phyloP scores from a whole-genome alignment of 2,888 invertebrate species.

The Phalera bucephala region DNA sequence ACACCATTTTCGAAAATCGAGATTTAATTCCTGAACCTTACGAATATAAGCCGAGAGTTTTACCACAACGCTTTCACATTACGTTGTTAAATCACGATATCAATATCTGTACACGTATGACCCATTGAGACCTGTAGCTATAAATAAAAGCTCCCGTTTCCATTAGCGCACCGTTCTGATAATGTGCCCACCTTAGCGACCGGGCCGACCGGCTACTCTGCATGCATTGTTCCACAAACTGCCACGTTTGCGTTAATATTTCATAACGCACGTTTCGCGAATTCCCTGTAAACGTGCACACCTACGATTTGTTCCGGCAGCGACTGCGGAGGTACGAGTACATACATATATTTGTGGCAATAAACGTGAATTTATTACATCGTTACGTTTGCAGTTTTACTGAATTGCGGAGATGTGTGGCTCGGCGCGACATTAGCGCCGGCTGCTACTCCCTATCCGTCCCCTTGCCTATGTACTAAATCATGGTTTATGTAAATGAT shows the following conservation, averaged over 20 bases:
- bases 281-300: conserved; percentile 55
- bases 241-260: conserved; percentile 63
- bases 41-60: too few species aligned
- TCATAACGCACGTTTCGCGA: conserved; percentile 59
- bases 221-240: conserved; percentile 60
- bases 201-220: conserved; percentile 27
- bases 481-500: conserved; percentile 41
- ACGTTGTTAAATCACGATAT: too few species aligned
- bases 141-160: conserved; percentile 64
- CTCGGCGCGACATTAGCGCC: conserved; percentile 60
- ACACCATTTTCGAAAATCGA: too few species aligned
- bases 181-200: conserved; percentile 61
- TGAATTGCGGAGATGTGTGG: conserved; percentile 73
- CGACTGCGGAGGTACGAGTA: conserved; percentile 60
- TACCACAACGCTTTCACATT: too few species aligned
- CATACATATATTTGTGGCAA: conserved; percentile 71
- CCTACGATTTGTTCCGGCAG: conserved; percentile 70
- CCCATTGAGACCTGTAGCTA: conserved; percentile 41
- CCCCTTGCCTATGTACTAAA: conserved; percentile 38
- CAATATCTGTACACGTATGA: conserved; percentile 1
- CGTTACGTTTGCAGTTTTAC: conserved; percentile 78
- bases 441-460: conserved; percentile 44
- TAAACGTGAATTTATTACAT: conserved; percentile 79
- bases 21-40: too few species aligned
- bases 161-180: conserved; percentile 63